phyloP scores from a whole-genome alignment of 2,888 invertebrate genomes.

The Dicyrtomina minuta region DNA sequence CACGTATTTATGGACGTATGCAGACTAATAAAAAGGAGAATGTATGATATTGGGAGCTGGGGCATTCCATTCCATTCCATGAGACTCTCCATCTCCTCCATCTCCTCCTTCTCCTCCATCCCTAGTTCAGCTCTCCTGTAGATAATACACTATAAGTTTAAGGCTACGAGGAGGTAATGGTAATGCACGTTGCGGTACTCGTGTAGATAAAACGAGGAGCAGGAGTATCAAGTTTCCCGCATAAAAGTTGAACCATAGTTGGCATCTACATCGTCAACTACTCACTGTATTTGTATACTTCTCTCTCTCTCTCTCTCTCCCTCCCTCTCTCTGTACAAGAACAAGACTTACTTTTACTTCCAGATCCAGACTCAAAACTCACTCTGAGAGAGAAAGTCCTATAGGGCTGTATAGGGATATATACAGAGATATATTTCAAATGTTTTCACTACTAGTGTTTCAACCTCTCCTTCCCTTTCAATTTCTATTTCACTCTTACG shows the following conservation, averaged over 20 bases:
- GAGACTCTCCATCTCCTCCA: too few relatives aligned
- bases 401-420: not conserved
- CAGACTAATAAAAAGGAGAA: constrained; percentile 27
- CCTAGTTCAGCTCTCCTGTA: too few relatives aligned
- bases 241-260: constrained; percentile 22
- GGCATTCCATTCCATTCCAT: constrained; percentile 16
- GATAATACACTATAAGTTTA: not conserved
- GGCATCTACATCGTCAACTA: not conserved
- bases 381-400: constrained; percentile 3
- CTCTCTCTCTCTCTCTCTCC: too few relatives aligned
- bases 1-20: constrained; percentile 28
- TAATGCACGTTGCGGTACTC: constrained; percentile 27
- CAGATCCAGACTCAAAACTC: constrained; percentile 7
- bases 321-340: too few relatives aligned
- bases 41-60: constrained; percentile 16
- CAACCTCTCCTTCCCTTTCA: not conserved
- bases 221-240: constrained; percentile 25
- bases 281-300: not conserved
- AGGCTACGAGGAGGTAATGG: constrained; percentile 27
- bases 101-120: too few relatives aligned
- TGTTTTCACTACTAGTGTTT: constrained; percentile 13
- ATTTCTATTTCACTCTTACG: not conserved
- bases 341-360: too few relatives aligned
- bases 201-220: constrained; percentile 14
- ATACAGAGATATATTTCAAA: not conserved